These are phyloP conservation scores for Tragelaphus eurycerus DNA, from an alignment of 2,797 vertebrate species.

Conservation along the genomic window DNA sequence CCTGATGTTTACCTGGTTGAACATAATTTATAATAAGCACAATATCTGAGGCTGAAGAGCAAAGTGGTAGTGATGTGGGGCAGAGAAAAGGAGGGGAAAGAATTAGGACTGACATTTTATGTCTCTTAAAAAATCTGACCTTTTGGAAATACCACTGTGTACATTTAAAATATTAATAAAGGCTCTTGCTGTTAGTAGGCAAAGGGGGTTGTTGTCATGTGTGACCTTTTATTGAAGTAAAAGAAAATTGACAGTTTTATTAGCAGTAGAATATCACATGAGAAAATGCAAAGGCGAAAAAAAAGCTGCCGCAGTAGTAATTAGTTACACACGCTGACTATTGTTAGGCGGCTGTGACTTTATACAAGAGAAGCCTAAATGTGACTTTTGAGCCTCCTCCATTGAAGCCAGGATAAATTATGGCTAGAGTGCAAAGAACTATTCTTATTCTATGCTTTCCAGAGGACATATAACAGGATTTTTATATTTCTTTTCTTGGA, in stretches of 20 bases:
- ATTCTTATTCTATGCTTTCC: background rate
- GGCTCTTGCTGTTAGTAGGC: slow-evolving; percentile 84
- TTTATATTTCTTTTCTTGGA: background rate
- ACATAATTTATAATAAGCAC: slow-evolving; percentile 74
- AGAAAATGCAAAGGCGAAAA: slow-evolving; percentile 69
- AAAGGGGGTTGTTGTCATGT: slow-evolving; percentile 80
- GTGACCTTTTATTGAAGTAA: slow-evolving; percentile 86
- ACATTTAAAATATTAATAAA: slow-evolving; percentile 97
- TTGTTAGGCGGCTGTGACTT: slow-evolving; percentile 64
- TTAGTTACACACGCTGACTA: slow-evolving; percentile 74
- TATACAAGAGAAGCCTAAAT: background rate
- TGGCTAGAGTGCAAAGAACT: background rate
- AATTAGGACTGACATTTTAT: slow-evolving; percentile 85
- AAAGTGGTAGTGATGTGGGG: slow-evolving; percentile 39
- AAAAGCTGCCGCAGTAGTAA: slow-evolving; percentile 74
- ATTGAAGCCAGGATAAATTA: slow-evolving; percentile 24
- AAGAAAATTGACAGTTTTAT: slow-evolving; percentile 88
- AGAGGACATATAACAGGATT: background rate
- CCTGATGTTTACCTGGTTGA: slow-evolving; percentile 67
- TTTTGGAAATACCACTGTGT: slow-evolving; percentile 96
- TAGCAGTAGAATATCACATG: slow-evolving; percentile 76
- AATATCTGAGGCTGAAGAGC: slow-evolving; percentile 58
- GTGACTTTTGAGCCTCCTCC: slow-evolving; percentile 33
- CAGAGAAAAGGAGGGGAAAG: slow-evolving; percentile 57
- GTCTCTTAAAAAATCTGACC: slow-evolving; percentile 91